These are phyloP conservation scores for Proisotoma minuta DNA, from an alignment of 2,888 invertebrate genomes.

Conservation along the genomic window DNA sequence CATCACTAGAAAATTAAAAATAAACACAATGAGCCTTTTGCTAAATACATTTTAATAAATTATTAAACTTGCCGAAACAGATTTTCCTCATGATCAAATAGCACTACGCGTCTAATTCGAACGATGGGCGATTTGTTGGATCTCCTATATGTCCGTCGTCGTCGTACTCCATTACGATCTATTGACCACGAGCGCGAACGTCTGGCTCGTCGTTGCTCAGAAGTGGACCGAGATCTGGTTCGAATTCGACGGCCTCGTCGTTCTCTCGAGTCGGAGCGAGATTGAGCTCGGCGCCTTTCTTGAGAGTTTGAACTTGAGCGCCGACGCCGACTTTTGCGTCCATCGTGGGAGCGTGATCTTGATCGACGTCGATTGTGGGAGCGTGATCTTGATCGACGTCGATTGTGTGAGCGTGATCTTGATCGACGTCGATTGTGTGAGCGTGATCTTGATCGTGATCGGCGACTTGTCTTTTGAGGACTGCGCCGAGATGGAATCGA, in stretches of 20 bases:
- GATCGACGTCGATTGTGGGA: neutral
- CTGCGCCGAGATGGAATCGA: neutral
- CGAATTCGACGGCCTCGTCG: too few species aligned
- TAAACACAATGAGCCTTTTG: too few species aligned
- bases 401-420: neutral
- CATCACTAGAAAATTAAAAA: neutral
- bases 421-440: neutral
- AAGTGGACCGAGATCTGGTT: too few species aligned
- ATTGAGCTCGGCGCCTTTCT: neutral
- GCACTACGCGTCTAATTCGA: neutral
- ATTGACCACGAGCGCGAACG: too few species aligned
- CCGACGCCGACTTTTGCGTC: neutral
- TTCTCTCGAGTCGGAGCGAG: too few species aligned
- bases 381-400: neutral
- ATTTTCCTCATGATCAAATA: neutral
- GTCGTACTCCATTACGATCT: neutral
- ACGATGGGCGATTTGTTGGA: neutral
- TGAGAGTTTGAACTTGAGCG: neutral
- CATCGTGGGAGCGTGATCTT: neutral
- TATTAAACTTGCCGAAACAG: neutral
- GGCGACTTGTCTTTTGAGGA: too few species aligned
- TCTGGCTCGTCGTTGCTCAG: too few species aligned
- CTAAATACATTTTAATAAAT: too few species aligned
- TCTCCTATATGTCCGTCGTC: too few species aligned
- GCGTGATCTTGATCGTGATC: neutral